Conservation (phyloP, 2,888 invertebrate genomes). For the Latheticus oryzae region DNA sequence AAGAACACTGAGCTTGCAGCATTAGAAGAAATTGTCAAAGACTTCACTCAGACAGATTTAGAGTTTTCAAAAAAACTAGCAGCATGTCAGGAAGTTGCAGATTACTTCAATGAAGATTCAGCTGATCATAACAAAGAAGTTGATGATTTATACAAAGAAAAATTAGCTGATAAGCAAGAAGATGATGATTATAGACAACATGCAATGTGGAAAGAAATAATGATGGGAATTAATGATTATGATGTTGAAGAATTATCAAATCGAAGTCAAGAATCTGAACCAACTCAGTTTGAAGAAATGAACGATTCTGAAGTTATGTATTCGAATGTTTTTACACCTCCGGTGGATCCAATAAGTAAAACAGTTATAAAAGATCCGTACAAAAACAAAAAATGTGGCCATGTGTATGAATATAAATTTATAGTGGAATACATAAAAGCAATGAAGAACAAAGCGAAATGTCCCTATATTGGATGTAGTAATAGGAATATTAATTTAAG, state of each 20-base stretch:
- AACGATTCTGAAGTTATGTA: slow-evolving; percentile 54
- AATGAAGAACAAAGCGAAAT: slow-evolving; percentile 53
- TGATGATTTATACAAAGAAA: slow-evolving; percentile 18
- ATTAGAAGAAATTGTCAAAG: slow-evolving; percentile 45
- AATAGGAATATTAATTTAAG: slow-evolving; percentile 45
- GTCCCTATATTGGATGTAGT: slow-evolving; percentile 58
- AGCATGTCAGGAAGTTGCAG: slow-evolving; percentile 47
- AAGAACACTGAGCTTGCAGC: background rate
- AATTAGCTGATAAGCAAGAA: background rate
- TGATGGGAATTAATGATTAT: slow-evolving; percentile 43
- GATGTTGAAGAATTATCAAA: slow-evolving; percentile 46
- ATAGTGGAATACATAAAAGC: slow-evolving; percentile 55
- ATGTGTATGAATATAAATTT: slow-evolving; percentile 55
- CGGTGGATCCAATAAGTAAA: slow-evolving; percentile 58
- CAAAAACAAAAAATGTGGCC: slow-evolving; percentile 55
- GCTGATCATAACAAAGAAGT: slow-evolving; percentile 47
- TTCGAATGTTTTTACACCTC: slow-evolving; percentile 53
- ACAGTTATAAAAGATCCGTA: slow-evolving; percentile 52
- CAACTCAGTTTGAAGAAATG: slow-evolving; percentile 46
- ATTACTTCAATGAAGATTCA: slow-evolving; percentile 41
- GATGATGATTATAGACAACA: slow-evolving; percentile 40
- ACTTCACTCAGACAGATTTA: slow-evolving; percentile 49
- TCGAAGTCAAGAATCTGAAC: slow-evolving; percentile 22
- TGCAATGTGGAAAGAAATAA: slow-evolving; percentile 51
- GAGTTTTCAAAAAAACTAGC: slow-evolving; percentile 43